These are phyloP conservation scores for Frankliniella fusca DNA, from an alignment of 2,888 invertebrate species.

Conservation along the genomic window DNA sequence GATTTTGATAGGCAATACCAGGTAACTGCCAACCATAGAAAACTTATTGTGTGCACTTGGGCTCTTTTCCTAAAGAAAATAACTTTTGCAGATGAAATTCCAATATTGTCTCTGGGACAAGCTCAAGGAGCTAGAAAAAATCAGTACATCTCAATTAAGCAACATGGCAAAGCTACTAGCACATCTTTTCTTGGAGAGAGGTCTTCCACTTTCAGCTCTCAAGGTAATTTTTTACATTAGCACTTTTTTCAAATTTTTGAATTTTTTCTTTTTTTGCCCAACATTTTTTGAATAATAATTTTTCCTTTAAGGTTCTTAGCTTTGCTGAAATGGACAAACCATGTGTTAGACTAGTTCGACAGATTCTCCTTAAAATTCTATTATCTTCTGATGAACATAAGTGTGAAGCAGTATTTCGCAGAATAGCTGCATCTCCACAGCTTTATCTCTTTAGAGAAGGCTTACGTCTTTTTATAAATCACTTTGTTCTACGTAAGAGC, in stretches of 20 bases:
- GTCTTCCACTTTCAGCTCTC: constrained; percentile 73
- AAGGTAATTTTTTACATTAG: constrained; percentile 58
- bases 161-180: constrained; percentile 76
- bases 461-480: constrained; percentile 76
- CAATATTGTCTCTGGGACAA: constrained; percentile 91
- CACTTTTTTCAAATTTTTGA: constrained; percentile 31
- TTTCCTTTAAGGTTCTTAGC: constrained; percentile 64
- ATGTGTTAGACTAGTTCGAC: constrained; percentile 73
- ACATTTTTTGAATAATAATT: constrained; percentile 40
- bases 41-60: not conserved
- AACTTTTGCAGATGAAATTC: constrained; percentile 63
- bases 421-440: constrained; percentile 68
- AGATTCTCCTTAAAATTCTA: constrained; percentile 69
- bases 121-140: constrained; percentile 69
- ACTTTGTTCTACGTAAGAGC: constrained; percentile 65
- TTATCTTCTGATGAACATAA: constrained; percentile 60
- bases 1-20: constrained; percentile 76
- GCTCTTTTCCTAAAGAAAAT: constrained; percentile 28
- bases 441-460: constrained; percentile 78
- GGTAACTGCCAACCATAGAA: constrained; percentile 49
- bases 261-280: constrained; percentile 28
- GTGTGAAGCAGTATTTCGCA: constrained; percentile 62
- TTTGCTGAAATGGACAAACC: constrained; percentile 79
- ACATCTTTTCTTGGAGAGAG: constrained; percentile 73
- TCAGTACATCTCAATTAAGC: constrained; percentile 58